Conservation (phyloP, 2,113 vertebrate species). For the Tenebrosternarchus preto region DNA sequence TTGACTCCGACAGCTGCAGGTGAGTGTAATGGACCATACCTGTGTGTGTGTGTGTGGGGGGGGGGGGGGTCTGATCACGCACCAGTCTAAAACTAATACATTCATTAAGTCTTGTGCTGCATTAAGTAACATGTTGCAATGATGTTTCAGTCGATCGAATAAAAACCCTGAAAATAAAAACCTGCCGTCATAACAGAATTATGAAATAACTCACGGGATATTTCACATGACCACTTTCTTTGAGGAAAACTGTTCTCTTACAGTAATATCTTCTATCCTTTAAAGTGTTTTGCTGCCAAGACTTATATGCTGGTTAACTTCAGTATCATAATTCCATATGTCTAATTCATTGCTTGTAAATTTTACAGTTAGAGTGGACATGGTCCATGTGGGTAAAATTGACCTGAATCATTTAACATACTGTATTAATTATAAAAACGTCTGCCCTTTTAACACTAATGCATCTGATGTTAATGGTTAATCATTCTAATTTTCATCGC, state of each 20-base stretch:
- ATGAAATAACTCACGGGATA: background rate
- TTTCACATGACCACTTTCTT: background rate
- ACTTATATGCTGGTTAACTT: too few species aligned
- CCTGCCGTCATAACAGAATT: background rate
- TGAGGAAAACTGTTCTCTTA: too few species aligned
- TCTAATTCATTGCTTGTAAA: too few species aligned
- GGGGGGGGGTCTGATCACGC: slow-evolving; percentile 21
- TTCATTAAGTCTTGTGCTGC: too few species aligned
- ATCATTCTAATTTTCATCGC: background rate
- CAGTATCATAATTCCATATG: too few species aligned
- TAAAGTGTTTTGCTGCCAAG: too few species aligned
- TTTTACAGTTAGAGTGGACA: too few species aligned
- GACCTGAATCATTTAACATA: too few species aligned
- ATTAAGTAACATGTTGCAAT: too few species aligned
- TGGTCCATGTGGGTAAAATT: too few species aligned
- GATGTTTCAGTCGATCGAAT: background rate
- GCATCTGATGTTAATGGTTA: background rate
- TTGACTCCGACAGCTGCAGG: background rate
- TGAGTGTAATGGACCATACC: slow-evolving; percentile 18
- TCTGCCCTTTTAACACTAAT: background rate
- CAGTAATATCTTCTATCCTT: too few species aligned
- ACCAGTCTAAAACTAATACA: too few species aligned
- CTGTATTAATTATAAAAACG: background rate
- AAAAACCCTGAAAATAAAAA: background rate
- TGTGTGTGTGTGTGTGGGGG: slow-evolving; percentile 5